phyloP scores from a whole-genome alignment of 2,113 vertebrate species.

The Mohoua ochrocephala region DNA sequence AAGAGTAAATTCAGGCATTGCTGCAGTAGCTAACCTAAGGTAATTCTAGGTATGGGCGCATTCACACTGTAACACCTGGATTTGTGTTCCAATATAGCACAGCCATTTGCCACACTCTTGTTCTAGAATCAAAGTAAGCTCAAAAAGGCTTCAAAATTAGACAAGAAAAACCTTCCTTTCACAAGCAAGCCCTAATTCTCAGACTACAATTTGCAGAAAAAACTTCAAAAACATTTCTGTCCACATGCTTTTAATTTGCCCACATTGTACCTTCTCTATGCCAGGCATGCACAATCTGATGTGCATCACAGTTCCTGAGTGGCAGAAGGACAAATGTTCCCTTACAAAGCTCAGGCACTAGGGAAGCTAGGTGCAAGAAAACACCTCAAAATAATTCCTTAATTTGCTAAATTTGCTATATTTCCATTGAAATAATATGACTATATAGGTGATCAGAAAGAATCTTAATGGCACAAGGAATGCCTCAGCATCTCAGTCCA shows the following conservation, averaged over 20 bases:
- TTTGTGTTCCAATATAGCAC: background rate
- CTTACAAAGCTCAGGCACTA: background rate
- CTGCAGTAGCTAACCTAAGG: background rate
- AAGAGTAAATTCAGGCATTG: background rate
- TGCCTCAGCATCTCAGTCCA: background rate
- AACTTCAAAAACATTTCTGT: background rate
- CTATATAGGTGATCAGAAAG: background rate
- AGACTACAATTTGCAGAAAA: background rate
- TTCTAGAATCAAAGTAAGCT: background rate
- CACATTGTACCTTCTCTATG: background rate
- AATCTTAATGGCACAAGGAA: background rate
- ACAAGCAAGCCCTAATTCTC: background rate
- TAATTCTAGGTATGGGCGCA: background rate
- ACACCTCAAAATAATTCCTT: background rate
- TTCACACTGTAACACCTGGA: background rate
- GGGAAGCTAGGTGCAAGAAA: background rate
- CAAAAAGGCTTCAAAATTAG: background rate
- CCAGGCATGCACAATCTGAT: background rate
- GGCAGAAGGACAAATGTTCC: background rate
- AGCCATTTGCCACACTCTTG: background rate
- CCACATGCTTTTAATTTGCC: background rate
- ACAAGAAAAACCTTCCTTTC: background rate
- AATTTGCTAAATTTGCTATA: background rate
- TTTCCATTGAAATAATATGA: background rate
- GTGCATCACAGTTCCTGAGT: accelerated